A percentile compares a stretch with the other conserved stretches of the same genome.
Conservation (phyloP, 2,113 vertebrate genomes). For the Anarhynchus alexandrinus region DNA sequence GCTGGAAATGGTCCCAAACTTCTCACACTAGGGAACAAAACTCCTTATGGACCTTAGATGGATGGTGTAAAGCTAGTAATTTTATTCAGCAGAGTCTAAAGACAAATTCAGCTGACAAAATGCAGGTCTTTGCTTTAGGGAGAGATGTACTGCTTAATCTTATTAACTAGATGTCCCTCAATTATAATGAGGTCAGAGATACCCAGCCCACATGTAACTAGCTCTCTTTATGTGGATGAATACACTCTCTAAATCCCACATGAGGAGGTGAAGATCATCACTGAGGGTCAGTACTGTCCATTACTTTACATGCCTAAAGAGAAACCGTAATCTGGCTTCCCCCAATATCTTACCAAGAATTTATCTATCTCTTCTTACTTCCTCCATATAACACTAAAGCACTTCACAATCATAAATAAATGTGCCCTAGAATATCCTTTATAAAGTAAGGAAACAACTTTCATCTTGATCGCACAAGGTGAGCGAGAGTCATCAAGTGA, state of each 20-base stretch:
- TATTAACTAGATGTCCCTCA: neutral
- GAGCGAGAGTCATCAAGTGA: neutral
- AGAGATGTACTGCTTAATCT: neutral
- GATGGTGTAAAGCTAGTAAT: no score
- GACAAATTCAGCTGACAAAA: neutral
- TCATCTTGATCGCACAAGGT: neutral
- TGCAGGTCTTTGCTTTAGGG: neutral
- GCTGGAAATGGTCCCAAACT: neutral
- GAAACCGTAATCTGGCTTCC: neutral
- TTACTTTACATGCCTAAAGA: neutral
- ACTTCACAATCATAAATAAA: neutral
- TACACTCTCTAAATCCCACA: neutral
- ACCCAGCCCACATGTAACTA: neutral
- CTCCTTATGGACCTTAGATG: neutral
- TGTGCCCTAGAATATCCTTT: neutral
- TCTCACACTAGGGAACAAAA: neutral
- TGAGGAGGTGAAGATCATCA: neutral
- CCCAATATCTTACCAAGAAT: neutral
- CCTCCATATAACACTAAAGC: neutral
- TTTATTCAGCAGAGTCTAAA: neutral
- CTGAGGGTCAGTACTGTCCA: accelerated
- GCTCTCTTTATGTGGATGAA: neutral
- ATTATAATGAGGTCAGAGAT: neutral
- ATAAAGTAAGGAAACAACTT: neutral
- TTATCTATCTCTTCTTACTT: neutral